These are phyloP conservation scores for Grammomys dolichurus DNA, from an alignment of 2,113 vertebrate genomes.

Conservation along the genomic window DNA sequence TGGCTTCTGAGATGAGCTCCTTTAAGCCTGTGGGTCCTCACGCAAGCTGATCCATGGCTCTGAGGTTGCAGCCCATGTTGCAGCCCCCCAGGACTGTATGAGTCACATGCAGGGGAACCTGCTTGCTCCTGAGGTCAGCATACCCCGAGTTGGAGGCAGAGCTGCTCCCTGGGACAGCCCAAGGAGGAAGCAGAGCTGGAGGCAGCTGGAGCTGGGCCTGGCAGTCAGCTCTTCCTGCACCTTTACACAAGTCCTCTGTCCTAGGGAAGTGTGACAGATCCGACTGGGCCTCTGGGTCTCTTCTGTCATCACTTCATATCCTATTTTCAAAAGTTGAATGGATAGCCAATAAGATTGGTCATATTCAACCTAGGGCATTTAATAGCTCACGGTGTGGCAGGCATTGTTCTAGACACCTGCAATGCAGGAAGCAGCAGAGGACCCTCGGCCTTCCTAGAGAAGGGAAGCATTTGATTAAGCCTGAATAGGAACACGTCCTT, in stretches of 20 bases:
- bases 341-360: background rate
- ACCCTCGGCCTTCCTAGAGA: background rate
- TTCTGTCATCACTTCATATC: background rate
- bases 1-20: rapidly evolving
- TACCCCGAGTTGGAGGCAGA: rapidly evolving
- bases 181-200: background rate
- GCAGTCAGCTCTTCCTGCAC: rapidly evolving
- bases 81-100: background rate
- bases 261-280: background rate
- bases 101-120: too few species aligned
- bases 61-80: background rate
- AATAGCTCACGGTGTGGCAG: too few species aligned
- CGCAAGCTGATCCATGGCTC: background rate
- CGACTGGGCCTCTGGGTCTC: rapidly evolving
- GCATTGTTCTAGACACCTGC: background rate
- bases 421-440: rapidly evolving
- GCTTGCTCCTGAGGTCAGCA: background rate
- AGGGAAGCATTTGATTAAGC: background rate
- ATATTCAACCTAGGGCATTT: background rate
- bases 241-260: rapidly evolving
- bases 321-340: background rate
- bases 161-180: rapidly evolving
- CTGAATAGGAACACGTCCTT: rapidly evolving
- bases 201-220: rapidly evolving
- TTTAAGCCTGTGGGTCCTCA: background rate